Base-by-base conservation (phyloP, 2,888 invertebrate species). In the Drosophila ustulata region DNA sequence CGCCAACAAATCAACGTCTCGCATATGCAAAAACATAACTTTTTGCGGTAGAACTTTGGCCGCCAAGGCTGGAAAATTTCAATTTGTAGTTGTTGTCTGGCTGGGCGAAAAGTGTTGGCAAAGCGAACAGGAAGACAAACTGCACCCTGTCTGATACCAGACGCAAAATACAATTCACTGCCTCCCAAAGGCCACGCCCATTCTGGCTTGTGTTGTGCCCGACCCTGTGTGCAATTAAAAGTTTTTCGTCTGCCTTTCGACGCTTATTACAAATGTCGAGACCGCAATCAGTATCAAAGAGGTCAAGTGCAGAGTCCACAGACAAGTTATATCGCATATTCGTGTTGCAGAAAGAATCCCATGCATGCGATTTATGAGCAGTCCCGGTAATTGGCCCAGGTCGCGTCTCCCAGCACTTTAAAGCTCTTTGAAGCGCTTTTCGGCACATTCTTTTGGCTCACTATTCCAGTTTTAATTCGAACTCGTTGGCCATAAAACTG, bases 201-300 rank as follows among this genome's bases (percentile, higher is more conserved):
- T 49, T 28, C 62, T 30, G 30, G 28, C 52, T 65, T 78, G 46
- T 69, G 56, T 51, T 50, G 30, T 41, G 57, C 59, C 65, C 45
- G 55, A 56, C 45, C 13, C 25, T 9, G 57, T 69, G 88, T 69
- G 88, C 85, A 83, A 83, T 83, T 83, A 88, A 83, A 83, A 83
- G 82, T 83, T 88, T 67, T 78, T 67, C 58, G 76, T 75, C 66
- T 72, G 78, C 58, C 52, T 73, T 57, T 65, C 70, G 71, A 79
- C 75, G 82, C 71, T 77, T 83, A 83, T 83, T 82, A 66, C 86
- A 77, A 82, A 75, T 88, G 82, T 80, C 71, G 80, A 52, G 66
- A 74, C 80, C 82, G 80, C 88, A 88, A 77, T 79, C 84, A 84
- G 26, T 46, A 46, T 51, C 70, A 63, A 68, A 71, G 78, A 85